These are phyloP conservation scores for Formica selysi DNA, from an alignment of 1,140 invertebrate species.

Conservation along the genomic window DNA sequence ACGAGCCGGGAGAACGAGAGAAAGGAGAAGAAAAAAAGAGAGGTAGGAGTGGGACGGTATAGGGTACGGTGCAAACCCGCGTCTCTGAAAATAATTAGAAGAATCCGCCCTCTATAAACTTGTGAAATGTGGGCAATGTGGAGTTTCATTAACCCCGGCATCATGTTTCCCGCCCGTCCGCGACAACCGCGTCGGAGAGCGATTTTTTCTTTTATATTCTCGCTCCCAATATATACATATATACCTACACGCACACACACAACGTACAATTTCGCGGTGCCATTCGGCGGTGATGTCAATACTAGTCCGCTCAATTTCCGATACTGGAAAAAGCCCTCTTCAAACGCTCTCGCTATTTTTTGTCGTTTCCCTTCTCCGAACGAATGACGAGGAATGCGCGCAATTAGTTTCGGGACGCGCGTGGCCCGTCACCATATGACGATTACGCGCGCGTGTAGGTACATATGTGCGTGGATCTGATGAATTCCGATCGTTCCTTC, in stretches of 20 bases:
- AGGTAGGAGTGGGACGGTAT: neutral
- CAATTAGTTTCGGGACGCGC: constrained; percentile 55
- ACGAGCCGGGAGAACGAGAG: neutral
- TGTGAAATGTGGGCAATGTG: constrained; percentile 58
- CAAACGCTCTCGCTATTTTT: constrained; percentile 43
- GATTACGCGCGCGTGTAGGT: neutral
- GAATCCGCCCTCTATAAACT: constrained; percentile 55
- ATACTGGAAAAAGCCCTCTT: constrained; percentile 46
- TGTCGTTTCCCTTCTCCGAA: neutral
- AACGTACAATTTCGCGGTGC: constrained; percentile 21
- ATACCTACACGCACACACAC: neutral
- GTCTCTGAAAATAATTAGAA: constrained; percentile 62
- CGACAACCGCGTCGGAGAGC: neutral
- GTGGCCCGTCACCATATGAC: constrained; percentile 35
- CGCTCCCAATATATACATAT: neutral
- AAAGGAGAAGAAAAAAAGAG: neutral
- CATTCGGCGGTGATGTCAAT: constrained; percentile 50
- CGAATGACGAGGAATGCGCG: neutral
- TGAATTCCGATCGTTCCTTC: constrained; percentile 18
- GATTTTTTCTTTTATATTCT: constrained; percentile 58
- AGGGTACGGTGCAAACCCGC: constrained; percentile 2
- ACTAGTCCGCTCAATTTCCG: constrained; percentile 53
- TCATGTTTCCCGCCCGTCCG: constrained; percentile 44
- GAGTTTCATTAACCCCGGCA: constrained; percentile 60
- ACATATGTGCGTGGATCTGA: neutral